Conservation (phyloP, 2,888 invertebrate species). For the Ischnus inquisitorius region DNA sequence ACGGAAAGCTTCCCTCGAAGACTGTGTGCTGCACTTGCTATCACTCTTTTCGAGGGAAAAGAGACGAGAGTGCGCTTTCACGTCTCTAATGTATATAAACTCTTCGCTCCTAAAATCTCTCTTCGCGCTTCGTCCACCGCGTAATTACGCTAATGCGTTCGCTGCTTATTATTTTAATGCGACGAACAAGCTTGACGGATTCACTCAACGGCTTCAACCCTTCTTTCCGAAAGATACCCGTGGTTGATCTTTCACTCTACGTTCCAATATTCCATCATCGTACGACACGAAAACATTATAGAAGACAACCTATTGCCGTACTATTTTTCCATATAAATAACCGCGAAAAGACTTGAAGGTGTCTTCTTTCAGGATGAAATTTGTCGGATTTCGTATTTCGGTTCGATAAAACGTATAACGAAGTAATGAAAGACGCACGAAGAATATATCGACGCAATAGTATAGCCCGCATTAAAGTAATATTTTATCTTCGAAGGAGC, state of each 20-base stretch:
- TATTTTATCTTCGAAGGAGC: neutral
- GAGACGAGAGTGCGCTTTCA: conserved; percentile 40
- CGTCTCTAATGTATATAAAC: conserved; percentile 4
- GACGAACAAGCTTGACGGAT: conserved; percentile 49
- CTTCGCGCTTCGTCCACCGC: conserved; percentile 22
- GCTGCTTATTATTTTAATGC: conserved; percentile 61
- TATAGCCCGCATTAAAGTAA: neutral
- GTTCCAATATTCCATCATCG: neutral
- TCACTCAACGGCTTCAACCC: conserved; percentile 21
- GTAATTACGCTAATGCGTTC: conserved; percentile 62
- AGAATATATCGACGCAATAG: neutral
- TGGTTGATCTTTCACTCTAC: neutral
- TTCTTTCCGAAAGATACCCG: conserved; percentile 5
- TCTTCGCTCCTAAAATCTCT: conserved; percentile 40
- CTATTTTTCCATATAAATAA: no score
- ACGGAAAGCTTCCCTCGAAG: conserved; percentile 45
- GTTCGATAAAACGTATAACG: no score
- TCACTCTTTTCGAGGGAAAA: conserved; percentile 43
- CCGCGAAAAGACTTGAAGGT: no score
- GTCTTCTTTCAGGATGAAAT: no score
- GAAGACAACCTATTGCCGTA: no score
- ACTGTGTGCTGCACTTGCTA: conserved; percentile 30
- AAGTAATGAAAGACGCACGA: no score
- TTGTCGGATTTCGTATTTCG: no score
- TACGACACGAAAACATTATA: neutral